These are phyloP conservation scores for Tetragnatha montana DNA, from an alignment of 2,888 invertebrate genomes.

Conservation along the genomic window DNA sequence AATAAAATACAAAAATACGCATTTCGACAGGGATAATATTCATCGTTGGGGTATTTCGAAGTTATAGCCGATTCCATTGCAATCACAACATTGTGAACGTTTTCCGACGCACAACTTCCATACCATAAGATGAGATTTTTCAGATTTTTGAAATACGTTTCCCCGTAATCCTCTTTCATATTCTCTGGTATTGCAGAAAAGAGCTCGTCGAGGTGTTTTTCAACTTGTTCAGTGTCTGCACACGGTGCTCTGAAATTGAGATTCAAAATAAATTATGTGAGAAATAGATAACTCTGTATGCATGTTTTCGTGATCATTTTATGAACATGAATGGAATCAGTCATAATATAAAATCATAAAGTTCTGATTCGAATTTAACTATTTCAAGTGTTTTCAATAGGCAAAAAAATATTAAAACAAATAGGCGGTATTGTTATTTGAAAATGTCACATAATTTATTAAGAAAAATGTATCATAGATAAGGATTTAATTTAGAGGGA, in stretches of 20 bases:
- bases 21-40: conserved; percentile 10
- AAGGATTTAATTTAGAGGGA: background rate
- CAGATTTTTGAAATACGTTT: background rate
- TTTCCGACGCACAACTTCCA: background rate
- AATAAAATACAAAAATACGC: background rate
- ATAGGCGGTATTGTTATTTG: too few species aligned
- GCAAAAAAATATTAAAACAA: too few species aligned
- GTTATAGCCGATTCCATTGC: conserved; percentile 8
- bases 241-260: background rate
- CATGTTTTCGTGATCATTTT: too few species aligned
- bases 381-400: too few species aligned
- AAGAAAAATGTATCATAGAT: background rate
- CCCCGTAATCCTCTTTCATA: background rate
- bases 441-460: too few species aligned
- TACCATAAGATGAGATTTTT: background rate
- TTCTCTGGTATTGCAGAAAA: background rate
- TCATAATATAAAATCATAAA: too few species aligned
- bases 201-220: background rate
- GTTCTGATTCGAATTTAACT: too few species aligned
- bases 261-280: background rate
- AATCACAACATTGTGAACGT: background rate
- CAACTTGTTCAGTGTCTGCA: background rate
- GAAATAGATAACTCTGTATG: too few species aligned
- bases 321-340: too few species aligned
- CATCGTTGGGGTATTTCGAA: conserved; percentile 3